Conservation (phyloP, 2,797 vertebrate species). For the Pantherophis alleghaniensis region DNA sequence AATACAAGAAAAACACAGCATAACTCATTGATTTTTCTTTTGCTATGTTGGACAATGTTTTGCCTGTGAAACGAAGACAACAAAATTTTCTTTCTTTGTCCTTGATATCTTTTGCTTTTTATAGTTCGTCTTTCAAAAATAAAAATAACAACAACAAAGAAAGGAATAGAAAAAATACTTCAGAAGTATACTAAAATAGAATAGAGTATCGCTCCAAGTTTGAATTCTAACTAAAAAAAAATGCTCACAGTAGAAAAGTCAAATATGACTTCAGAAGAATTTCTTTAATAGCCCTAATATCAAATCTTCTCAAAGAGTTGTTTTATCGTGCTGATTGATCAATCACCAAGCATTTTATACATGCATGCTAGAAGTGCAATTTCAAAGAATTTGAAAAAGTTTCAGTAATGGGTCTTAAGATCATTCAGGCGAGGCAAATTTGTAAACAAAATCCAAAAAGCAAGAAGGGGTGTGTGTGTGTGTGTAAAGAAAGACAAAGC, state of each 20-base stretch:
- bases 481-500: conserved; percentile 31
- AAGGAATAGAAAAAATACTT: conserved; percentile 30
- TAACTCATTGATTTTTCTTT: not conserved
- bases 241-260: not conserved
- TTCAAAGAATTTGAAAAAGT: conserved; percentile 49
- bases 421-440: conserved; percentile 26
- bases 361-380: conserved; percentile 33
- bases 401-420: conserved; percentile 40
- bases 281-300: not conserved
- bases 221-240: conserved; percentile 40
- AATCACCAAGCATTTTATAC: conserved; percentile 11
- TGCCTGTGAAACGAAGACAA: not conserved
- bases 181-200: conserved; percentile 36
- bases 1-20: not conserved
- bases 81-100: not conserved
- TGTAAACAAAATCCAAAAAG: conserved; percentile 22
- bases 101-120: not conserved
- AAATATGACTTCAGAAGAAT: not conserved
- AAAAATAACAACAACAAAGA: not conserved
- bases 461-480: not conserved
- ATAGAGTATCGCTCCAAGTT: conserved; percentile 16
- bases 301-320: not conserved
- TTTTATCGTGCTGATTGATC: not conserved
- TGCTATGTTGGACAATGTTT: not conserved
- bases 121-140: not conserved